These are phyloP conservation scores for Drosophila bifasciata DNA, from an alignment of 1,140 invertebrate species.

Conservation along the genomic window DNA sequence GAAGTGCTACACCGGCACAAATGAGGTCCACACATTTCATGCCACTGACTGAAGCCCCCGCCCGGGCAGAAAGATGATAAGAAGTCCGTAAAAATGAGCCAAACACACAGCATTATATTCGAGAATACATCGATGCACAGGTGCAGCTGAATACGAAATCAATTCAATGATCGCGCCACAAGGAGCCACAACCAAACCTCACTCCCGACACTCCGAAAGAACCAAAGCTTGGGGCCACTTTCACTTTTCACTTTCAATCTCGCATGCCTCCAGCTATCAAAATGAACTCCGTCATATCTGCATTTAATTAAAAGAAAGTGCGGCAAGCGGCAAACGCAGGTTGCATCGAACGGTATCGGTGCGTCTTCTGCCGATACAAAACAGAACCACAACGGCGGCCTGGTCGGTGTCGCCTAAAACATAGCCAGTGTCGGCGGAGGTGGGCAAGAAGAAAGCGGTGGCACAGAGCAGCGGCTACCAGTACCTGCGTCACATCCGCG, in stretches of 20 bases:
- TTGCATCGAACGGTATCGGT: constrained; percentile 6
- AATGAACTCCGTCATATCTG: constrained; percentile 84
- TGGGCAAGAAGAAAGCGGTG: constrained; percentile 61
- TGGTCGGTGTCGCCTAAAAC: constrained; percentile 47
- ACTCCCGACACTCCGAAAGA: constrained; percentile 1
- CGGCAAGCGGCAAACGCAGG: constrained; percentile 13
- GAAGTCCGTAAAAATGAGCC: constrained; percentile 5
- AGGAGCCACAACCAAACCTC: constrained; percentile 7
- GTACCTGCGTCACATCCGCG: constrained; percentile 80
- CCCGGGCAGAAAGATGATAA: constrained; percentile 14
- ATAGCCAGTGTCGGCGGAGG: constrained; percentile 47
- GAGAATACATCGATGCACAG: background rate
- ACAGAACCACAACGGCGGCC: constrained; percentile 22
- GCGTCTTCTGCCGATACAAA: constrained; percentile 14
- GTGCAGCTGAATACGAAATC: constrained; percentile 29
- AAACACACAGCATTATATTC: constrained; percentile 2
- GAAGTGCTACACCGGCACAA: background rate
- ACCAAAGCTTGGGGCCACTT: constrained; percentile 3
- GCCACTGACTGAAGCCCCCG: background rate
- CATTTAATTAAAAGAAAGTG: constrained; percentile 79
- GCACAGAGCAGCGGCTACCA: constrained; percentile 80
- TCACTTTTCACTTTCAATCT: background rate
- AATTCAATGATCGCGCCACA: constrained; percentile 45
- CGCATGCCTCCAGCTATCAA: constrained; percentile 30
- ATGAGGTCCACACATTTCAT: constrained; percentile 22